phyloP scores from a whole-genome alignment of 1,140 invertebrate genomes.

The Euura lappo region DNA sequence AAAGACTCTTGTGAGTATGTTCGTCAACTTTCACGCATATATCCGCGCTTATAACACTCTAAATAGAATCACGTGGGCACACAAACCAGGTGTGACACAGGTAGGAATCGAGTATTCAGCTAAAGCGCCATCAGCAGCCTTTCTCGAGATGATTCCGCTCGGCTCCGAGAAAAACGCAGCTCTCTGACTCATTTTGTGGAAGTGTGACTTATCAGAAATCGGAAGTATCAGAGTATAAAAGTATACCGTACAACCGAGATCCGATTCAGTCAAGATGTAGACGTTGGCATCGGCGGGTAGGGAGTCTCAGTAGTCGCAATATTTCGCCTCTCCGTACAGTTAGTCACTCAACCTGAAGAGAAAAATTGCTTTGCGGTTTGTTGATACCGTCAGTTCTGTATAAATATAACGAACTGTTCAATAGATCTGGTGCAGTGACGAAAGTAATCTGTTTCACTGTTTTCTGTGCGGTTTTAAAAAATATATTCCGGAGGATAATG shows the following conservation, averaged over 20 bases:
- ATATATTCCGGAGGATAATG: no score
- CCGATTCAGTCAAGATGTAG: slow-evolving; percentile 1
- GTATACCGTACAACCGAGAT: not conserved
- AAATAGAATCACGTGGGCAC: not conserved
- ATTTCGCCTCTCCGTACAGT: no score
- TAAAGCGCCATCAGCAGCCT: not conserved
- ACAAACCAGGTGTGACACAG: not conserved
- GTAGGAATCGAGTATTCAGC: not conserved
- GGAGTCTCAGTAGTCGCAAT: not conserved
- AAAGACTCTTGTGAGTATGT: not conserved
- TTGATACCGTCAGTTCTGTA: no score
- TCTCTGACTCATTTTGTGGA: not conserved
- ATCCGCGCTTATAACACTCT: not conserved
- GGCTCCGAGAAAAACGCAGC: not conserved
- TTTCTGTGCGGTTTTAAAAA: no score
- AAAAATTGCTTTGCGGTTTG: no score
- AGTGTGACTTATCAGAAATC: not conserved
- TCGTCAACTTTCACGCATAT: not conserved
- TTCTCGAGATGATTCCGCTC: not conserved
- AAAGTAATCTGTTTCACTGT: no score
- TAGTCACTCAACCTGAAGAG: no score
- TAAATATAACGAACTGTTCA: no score
- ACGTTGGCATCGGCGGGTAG: not conserved
- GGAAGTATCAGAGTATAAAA: slow-evolving; percentile 3
- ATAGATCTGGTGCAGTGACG: no score